Base-by-base conservation (phyloP, 2,888 invertebrate species). In the Cryptophagus acutangulus region DNA sequence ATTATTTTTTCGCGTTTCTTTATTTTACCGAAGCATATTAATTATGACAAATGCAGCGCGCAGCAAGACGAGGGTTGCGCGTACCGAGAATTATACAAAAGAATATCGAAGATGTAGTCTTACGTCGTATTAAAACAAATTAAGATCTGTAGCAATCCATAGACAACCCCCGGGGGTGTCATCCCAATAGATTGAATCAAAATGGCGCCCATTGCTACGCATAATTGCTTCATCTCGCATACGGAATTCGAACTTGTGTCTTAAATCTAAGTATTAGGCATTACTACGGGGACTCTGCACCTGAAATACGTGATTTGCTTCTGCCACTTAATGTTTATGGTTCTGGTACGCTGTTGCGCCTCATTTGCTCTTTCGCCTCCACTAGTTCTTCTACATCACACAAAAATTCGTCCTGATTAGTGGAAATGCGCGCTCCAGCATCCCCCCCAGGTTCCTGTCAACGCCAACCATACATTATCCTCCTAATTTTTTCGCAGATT, bases 111-210 rank as follows among this genome's bases (percentile, higher is more conserved):
- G n/a, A n/a, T n/a, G n/a, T 9, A 46, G 50, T 49, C 51, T 51
- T 52, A 46, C 41, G 48, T 45, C 45, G 52, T 52, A 59, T 66
- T 66, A 65, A 65, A 65, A 64, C 66, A 63, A 66, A 67, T 65
- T 66, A 65, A 65, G 65, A 65, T 63, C 62, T 57, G 54, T 54
- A 49, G 59, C 59, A 58, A 60, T 62, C 60, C 61, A 53, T 56
- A 55, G 58, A 53, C 59, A 58, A 61, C 58, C 75, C 76, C 75
- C 75, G 52, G 60, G 75, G 73, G 75, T 75, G 75, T 74, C 76
- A 74, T 76, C 71, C 71, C 73, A 67, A 75, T 76, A 73, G 74
- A 75, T 76, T 74, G 75, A 73, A 73, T 72, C 69, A 70, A 67
- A 71, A 73, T 67, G 67, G 66, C 65, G 62, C 61, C 62, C 60